A percentile compares a stretch with the other conserved stretches of the same genome.
Evolutionary conservation across 2,797 vertebrate genomes (phyloP).

Genomic region (Carcharodon carcharias): DNA sequence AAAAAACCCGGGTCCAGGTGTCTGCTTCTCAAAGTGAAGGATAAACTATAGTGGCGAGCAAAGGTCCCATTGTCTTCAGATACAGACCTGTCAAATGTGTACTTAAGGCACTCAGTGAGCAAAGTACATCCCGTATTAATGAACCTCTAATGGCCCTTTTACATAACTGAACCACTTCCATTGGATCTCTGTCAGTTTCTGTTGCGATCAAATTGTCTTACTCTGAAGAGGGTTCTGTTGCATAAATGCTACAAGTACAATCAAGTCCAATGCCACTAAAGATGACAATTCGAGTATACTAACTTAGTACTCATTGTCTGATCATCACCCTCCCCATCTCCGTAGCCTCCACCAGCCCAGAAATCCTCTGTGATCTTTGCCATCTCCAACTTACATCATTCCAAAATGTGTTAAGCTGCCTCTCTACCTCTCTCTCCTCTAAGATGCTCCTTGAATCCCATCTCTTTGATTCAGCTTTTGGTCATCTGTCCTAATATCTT

Average conservation of each 20-base stretch:
- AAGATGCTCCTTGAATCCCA: not conserved
- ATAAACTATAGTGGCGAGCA: not conserved
- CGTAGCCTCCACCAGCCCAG: not conserved
- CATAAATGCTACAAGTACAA: not conserved
- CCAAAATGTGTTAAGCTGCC: not conserved
- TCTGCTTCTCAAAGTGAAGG: not conserved
- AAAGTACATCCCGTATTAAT: not conserved
- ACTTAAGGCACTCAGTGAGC: not conserved
- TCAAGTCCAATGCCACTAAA: not conserved
- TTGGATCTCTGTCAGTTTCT: not conserved
- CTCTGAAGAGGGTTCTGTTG: not conserved
- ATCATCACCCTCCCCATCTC: not conserved
- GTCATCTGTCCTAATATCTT: not conserved
- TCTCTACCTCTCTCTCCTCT: not conserved
- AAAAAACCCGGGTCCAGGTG: not conserved
- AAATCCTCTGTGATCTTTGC: not conserved
- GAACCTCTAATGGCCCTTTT: not conserved
- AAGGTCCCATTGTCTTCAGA: not conserved
- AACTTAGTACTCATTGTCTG: not conserved
- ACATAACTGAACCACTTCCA: not conserved
- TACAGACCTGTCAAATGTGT: conserved; percentile 2
- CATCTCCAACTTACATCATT: not conserved
- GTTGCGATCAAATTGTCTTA: not conserved
- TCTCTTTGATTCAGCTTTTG: no score
- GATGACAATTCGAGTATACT: not conserved